Evolutionary conservation across 2,113 vertebrate genomes (phyloP).

Genomic region (Chaenocephalus aceratus): DNA sequence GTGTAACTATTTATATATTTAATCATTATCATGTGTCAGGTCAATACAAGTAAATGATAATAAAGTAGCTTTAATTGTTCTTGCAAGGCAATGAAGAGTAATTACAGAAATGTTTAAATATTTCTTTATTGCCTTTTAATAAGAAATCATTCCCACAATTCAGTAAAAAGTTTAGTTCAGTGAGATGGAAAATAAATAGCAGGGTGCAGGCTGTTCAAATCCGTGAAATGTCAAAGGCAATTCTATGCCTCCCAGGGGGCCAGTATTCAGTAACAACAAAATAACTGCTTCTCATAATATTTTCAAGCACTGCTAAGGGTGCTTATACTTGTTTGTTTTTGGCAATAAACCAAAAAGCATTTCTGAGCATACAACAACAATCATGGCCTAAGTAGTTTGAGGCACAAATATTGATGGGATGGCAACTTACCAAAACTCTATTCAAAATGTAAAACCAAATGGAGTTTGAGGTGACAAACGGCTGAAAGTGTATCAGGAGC

Average conservation of each 20-base stretch:
- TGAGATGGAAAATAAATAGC: slow-evolving; percentile 30
- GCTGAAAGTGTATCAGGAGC: not conserved
- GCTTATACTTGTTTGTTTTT: slow-evolving; percentile 6
- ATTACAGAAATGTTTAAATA: not conserved
- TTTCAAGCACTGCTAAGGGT: not conserved
- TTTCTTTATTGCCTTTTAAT: not conserved
- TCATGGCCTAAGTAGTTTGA: slow-evolving; percentile 18
- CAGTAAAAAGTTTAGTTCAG: slow-evolving; percentile 1
- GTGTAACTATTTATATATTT: not conserved
- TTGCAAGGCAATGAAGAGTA: not conserved
- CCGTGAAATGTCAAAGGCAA: slow-evolving; percentile 24
- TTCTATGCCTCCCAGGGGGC: slow-evolving; percentile 21
- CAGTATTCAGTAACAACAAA: slow-evolving; percentile 29
- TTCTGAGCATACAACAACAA: not conserved
- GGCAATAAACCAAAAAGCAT: slow-evolving; percentile 20
- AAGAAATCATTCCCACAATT: not conserved
- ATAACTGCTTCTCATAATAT: slow-evolving; percentile 20
- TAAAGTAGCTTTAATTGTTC: not conserved
- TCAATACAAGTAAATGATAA: not conserved
- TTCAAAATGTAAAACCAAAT: not conserved
- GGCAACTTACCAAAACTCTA: slow-evolving; percentile 14
- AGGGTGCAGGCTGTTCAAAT: slow-evolving; percentile 15
- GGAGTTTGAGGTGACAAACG: slow-evolving; percentile 6
- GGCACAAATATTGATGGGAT: slow-evolving; percentile 4
- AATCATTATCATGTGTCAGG: not conserved